These are phyloP conservation scores for Gnatocerus cornutus DNA, from an alignment of 2,888 invertebrate genomes.

Conservation along the genomic window DNA sequence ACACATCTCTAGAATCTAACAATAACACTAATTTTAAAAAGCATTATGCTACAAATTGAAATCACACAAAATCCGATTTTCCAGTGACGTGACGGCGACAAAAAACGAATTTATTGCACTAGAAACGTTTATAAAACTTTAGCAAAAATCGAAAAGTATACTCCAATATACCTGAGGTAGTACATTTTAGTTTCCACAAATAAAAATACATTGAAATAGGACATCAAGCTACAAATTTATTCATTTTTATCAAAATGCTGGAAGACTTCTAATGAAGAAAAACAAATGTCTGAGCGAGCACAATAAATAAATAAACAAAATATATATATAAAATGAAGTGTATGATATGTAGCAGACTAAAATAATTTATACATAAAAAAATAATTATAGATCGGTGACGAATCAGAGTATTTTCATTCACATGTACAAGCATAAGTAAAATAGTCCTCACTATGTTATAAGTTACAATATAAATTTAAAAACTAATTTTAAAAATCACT, in stretches of 20 bases:
- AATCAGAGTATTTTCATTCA: conserved; percentile 49
- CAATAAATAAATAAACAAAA: conserved; percentile 48
- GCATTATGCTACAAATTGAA: conserved; percentile 45
- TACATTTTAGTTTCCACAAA: conserved; percentile 53
- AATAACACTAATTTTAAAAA: conserved; percentile 49
- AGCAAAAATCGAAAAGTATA: conserved; percentile 61
- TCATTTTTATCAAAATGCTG: conserved; percentile 50
- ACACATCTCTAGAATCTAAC: conserved; percentile 49
- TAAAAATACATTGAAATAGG: conserved; percentile 38
- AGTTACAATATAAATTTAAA: conserved; percentile 53
- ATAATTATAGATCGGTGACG: conserved; percentile 38
- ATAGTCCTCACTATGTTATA: conserved; percentile 47
- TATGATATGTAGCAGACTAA: conserved; percentile 49
- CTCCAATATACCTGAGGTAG: conserved; percentile 64
- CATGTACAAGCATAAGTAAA: conserved; percentile 51
- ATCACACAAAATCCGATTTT: conserved; percentile 45
- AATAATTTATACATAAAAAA: conserved; percentile 50
- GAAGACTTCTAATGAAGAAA: conserved; percentile 49
- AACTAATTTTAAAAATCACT: conserved; percentile 58
- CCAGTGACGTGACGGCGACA: conserved; percentile 42
- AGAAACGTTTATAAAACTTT: conserved; percentile 54
- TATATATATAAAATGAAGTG: conserved; percentile 45
- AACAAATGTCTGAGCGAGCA: conserved; percentile 44
- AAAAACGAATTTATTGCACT: conserved; percentile 62
- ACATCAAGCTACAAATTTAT: conserved; percentile 49